Percentiles rank a stretch among this genome's conserved stretches.
Conservation (phyloP, 2,888 invertebrate species). For the Sesia bembeciformis region DNA sequence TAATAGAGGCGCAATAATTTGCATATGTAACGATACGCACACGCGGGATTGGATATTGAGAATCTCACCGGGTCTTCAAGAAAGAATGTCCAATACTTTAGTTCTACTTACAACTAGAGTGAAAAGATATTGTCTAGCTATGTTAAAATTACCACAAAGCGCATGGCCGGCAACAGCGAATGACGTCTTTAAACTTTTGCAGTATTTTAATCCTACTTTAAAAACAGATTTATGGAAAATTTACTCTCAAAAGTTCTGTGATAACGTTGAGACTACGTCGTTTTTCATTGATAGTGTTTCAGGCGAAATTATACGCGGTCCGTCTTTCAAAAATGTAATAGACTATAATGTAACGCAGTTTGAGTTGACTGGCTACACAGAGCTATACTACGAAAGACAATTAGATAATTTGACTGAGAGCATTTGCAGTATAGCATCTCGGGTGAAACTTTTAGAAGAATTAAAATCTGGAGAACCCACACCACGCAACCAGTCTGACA, state of each 20-base stretch:
- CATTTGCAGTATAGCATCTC: conserved; percentile 46
- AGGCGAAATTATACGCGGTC: conserved; percentile 53
- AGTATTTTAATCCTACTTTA: conserved; percentile 56
- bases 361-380: conserved; percentile 51
- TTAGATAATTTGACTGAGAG: conserved; percentile 44
- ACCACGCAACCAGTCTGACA: conserved; percentile 23
- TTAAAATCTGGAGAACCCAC: conserved; percentile 35
- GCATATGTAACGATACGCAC: conserved; percentile 50
- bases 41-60: conserved; percentile 58
- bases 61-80: conserved; percentile 51
- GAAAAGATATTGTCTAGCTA: conserved; percentile 49
- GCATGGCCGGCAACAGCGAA: conserved; percentile 50
- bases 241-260: conserved; percentile 39
- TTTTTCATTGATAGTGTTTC: conserved; percentile 54
- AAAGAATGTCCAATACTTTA: conserved; percentile 47
- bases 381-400: conserved; percentile 54
- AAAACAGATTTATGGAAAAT: conserved; percentile 51
- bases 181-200: conserved; percentile 54
- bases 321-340: conserved; percentile 52
- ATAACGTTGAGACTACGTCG: conserved; percentile 40
- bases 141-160: conserved; percentile 42
- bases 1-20: conserved; percentile 55
- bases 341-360: conserved; percentile 60
- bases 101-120: conserved; percentile 46
- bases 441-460: conserved; percentile 47